These are phyloP conservation scores for Antrozous pallidus DNA, from an alignment of 2,797 vertebrate species.

Conservation along the genomic window DNA sequence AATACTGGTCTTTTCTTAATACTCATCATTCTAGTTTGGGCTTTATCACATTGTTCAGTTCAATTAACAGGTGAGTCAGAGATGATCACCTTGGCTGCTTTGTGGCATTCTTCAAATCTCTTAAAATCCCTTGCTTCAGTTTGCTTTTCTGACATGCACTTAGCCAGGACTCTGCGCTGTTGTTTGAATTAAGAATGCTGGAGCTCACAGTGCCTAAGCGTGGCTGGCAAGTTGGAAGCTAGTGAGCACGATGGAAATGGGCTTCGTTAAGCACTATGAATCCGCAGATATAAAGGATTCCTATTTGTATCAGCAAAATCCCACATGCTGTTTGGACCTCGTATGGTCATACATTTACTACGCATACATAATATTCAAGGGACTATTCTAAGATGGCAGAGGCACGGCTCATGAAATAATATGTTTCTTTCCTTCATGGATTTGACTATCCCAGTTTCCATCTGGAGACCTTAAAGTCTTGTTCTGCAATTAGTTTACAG, in stretches of 20 bases:
- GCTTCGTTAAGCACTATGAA: conserved; percentile 54
- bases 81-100: conserved; percentile 40
- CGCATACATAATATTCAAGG: not conserved
- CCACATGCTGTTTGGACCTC: conserved; percentile 31
- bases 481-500: conserved; percentile 46
- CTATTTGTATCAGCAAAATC: conserved; percentile 45
- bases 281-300: conserved; percentile 49
- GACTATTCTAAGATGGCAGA: not conserved
- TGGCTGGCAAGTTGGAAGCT: conserved; percentile 48
- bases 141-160: conserved; percentile 58
- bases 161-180: not conserved
- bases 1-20: conserved; percentile 26
- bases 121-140: conserved; percentile 39
- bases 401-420: not conserved
- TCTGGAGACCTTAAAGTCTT: conserved; percentile 32
- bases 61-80: conserved; percentile 29
- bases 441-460: not conserved
- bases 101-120: conserved; percentile 33
- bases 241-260: conserved; percentile 40
- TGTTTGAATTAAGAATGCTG: conserved; percentile 30
- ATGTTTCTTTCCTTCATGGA: not conserved
- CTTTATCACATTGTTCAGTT: not conserved
- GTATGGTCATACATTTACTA: conserved; percentile 58
- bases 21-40: conserved; percentile 4
- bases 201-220: conserved; percentile 1